phyloP scores from a whole-genome alignment of 2,888 invertebrate species.

The Lordiphosa andalusiaca region DNA sequence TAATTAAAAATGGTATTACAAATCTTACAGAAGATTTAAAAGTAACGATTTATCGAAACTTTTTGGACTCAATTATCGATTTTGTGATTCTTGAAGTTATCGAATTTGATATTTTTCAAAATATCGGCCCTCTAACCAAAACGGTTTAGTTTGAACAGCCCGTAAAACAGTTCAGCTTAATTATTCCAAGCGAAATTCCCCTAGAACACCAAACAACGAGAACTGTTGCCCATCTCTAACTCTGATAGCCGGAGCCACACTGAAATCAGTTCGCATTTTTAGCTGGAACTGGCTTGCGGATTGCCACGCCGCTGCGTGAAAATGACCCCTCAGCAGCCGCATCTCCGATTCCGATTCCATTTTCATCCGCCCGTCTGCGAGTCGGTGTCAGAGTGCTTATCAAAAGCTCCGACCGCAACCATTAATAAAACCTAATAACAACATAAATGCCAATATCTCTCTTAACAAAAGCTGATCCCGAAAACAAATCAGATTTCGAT shows the following conservation, averaged over 20 bases:
- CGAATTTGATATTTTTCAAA: too few relatives aligned
- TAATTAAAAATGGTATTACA: too few relatives aligned
- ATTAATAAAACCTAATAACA: conserved; percentile 71
- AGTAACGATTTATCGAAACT: too few relatives aligned
- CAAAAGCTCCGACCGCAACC: conserved; percentile 47
- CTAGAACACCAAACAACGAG: too few relatives aligned
- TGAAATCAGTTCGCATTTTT: conserved; percentile 49
- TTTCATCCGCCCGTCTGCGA: conserved; percentile 4
- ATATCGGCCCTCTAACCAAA: too few relatives aligned
- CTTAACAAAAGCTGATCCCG: conserved; percentile 42
- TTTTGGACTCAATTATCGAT: too few relatives aligned
- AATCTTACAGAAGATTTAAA: too few relatives aligned
- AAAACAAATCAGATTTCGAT: conserved; percentile 73
- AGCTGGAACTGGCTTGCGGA: conserved; percentile 46
- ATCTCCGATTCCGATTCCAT: conserved; percentile 22
- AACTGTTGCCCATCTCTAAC: conserved; percentile 24
- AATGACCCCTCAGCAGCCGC: conserved; percentile 18
- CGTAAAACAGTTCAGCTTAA: too few relatives aligned
- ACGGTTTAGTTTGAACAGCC: too few relatives aligned
- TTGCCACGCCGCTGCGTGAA: conserved; percentile 50
- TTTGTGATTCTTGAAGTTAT: too few relatives aligned
- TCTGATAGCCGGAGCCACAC: conserved; percentile 39
- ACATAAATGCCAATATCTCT: conserved; percentile 60
- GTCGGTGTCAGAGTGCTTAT: conserved; percentile 39
- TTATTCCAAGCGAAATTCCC: too few relatives aligned